These are phyloP conservation scores for Sanderia malayensis DNA, from an alignment of 30 jellyfish, hydroid and myxozoan species.

Conservation along the genomic window DNA sequence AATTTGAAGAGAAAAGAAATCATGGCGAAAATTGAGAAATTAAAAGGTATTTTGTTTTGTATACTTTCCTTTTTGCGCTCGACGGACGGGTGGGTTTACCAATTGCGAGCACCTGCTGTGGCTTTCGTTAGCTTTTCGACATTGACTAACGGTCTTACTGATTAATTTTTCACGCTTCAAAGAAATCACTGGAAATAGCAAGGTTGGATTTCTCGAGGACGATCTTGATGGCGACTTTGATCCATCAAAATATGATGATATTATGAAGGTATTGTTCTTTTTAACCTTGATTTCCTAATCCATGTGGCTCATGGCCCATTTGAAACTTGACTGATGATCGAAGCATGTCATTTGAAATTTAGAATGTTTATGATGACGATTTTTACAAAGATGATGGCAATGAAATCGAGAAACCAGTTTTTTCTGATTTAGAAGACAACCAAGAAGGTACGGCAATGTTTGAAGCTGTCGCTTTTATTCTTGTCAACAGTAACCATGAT, in stretches of 20 bases:
- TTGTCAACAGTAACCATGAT: no score
- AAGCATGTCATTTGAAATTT: background rate
- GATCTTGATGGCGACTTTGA: constrained; percentile 96
- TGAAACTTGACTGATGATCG: background rate
- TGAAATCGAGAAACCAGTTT: constrained; percentile 65
- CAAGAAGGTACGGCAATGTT: no score
- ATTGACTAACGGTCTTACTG: no score
- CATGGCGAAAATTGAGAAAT: constrained; percentile 77
- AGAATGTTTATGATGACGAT: constrained; percentile 73
- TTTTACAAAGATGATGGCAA: constrained; percentile 72
- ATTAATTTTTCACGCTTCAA: no score
- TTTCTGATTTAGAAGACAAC: constrained; percentile 63
- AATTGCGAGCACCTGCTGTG: no score
- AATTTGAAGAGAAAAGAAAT: constrained; percentile 89
- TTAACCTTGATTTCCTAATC: no score
- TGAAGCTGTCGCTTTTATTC: no score
- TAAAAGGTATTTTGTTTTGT: constrained; percentile 71
- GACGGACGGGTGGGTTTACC: no score
- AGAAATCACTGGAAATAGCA: constrained; percentile 93
- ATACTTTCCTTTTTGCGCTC: no score
- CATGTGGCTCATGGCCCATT: no score
- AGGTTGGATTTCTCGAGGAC: constrained; percentile 93
- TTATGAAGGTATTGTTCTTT: constrained; percentile 91
- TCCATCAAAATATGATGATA: constrained; percentile 74
- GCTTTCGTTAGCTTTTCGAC: no score